Evolutionary conservation across 2,888 invertebrate species (phyloP).

Genomic region (Catocala fraxini): DNA sequence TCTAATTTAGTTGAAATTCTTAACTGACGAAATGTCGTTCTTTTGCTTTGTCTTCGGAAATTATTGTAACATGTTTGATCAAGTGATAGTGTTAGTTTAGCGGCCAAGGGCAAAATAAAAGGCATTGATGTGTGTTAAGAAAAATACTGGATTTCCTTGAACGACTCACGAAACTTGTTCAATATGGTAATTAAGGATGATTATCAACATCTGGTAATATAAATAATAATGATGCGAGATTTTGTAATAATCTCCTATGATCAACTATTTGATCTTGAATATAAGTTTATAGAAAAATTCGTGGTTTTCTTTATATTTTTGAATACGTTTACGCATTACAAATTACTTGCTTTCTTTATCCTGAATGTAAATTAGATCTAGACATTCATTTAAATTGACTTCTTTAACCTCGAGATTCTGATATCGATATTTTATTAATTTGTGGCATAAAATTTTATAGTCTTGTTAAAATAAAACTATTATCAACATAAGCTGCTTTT

Average conservation of each 20-base stretch:
- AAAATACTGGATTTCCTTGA: slow-evolving; percentile 46
- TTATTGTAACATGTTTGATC: background rate
- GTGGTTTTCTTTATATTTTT: background rate
- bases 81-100: slow-evolving; percentile 15
- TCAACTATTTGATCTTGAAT: slow-evolving; percentile 4
- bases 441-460: no score
- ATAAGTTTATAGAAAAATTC: background rate
- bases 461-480: no score
- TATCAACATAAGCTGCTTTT: no score
- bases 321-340: no score
- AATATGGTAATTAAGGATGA: slow-evolving; percentile 31
- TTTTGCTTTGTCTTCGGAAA: background rate
- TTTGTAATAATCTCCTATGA: slow-evolving; percentile 17
- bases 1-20: no score
- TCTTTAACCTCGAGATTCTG: no score
- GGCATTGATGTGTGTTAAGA: slow-evolving; percentile 21
- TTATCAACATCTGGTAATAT: slow-evolving; percentile 24
- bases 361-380: no score
- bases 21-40: background rate
- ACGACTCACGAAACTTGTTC: slow-evolving; percentile 35
- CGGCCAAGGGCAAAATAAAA: slow-evolving; percentile 27
- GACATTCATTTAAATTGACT: no score
- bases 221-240: slow-evolving; percentile 17
- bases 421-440: no score
- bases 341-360: no score